Evolutionary conservation across 2,888 invertebrate species (phyloP), one percentile per base, ranked within the genome.

Genomic region (Brenthis hecate): DNA sequence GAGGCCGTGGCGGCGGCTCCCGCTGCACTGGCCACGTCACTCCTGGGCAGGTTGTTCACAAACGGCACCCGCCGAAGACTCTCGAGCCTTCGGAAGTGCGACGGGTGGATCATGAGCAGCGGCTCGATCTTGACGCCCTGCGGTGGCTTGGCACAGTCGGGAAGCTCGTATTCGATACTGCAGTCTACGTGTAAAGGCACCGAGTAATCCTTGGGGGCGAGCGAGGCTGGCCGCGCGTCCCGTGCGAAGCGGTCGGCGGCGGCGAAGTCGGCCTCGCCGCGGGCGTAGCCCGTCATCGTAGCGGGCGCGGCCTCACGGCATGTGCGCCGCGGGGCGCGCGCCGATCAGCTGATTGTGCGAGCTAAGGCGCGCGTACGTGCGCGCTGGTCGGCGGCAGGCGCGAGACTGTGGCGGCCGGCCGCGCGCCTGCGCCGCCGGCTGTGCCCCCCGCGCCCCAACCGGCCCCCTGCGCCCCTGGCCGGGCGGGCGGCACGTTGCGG

Each of bases 81-180:
- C 85, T 97, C 97, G 92, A 97, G 96, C 89, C 97, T 96, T 78
- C 97, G 94, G 93, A 97, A 97, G 89, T 97, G 97, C 83, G 97
- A 96, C 63, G 97, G 97, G 93, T 97, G 97, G 85, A 97, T 97
- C 97, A 97, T 97, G 81, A 97, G 94, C 84, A 97, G 94, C 66
- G 97, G 97, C 88, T 97, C 97, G 84, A 96, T 95, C 85, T 96
- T 94, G 85, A 95, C 96, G 75, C 96, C 96, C 84, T 96, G 96
- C 79, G 97, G 97, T 79, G 97, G 97, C 92, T 97, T 97, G 78
- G 97, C 96, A 92, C 96, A 96, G 88, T 97, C 97, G 82, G 97
- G 97, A 88, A 97, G 94, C 94, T 97, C 97, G 94, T 97, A 97
- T 92, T 97, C 97, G 81, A 97, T 97, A 93, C 97, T 97, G 93